Percentiles rank a stretch among this genome's conserved stretches.
These are phyloP conservation scores for Cataglyphis rosenhaueri DNA, from an alignment of 2,888 invertebrate species.

Conservation along the genomic window DNA sequence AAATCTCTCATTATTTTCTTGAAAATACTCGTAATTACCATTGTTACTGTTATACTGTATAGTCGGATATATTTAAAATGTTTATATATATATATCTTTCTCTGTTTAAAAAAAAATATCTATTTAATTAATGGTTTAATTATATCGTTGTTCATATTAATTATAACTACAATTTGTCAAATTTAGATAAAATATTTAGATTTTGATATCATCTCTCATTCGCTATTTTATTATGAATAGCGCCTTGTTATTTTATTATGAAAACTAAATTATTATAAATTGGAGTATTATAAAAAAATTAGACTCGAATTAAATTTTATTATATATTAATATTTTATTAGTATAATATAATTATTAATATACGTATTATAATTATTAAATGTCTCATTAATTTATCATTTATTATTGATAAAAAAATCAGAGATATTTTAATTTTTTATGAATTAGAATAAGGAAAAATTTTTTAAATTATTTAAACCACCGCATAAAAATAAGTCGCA, in stretches of 20 bases:
- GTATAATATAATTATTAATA: background rate
- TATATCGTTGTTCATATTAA: background rate
- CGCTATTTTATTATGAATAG: background rate
- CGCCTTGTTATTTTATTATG: background rate
- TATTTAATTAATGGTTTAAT: background rate
- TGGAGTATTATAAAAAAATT: background rate
- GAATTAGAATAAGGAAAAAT: background rate
- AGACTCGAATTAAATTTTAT: background rate
- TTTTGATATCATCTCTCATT: background rate
- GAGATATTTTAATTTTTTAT: background rate
- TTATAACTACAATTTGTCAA: background rate
- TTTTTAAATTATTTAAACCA: background rate
- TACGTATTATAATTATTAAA: background rate
- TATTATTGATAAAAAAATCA: background rate
- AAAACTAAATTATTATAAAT: background rate
- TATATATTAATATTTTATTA: background rate
- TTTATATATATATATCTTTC: background rate
- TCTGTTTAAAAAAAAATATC: background rate
- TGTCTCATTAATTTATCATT: background rate
- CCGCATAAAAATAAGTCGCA: background rate
- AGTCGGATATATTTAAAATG: constrained; percentile 1
- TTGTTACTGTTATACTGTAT: background rate
- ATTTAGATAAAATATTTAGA: background rate
- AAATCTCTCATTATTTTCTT: background rate
- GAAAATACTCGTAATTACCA: background rate